These are phyloP conservation scores for Choreutis nemorana DNA, from an alignment of 2,888 invertebrate species.

Conservation along the genomic window DNA sequence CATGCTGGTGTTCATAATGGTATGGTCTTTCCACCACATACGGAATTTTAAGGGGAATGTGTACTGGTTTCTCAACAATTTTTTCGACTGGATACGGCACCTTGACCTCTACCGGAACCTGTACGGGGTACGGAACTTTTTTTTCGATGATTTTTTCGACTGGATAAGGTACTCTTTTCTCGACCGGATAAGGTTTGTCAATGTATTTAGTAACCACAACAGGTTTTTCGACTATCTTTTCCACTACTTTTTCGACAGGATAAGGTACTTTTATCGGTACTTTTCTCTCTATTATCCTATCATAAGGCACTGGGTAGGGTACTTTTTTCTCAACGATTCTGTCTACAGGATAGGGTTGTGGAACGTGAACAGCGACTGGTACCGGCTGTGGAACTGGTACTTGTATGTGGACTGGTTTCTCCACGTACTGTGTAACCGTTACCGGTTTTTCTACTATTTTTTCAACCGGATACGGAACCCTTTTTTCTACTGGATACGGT, in stretches of 20 bases:
- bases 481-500: slow-evolving; percentile 52
- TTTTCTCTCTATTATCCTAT: slow-evolving; percentile 57
- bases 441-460: slow-evolving; percentile 66
- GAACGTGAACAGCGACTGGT: slow-evolving; percentile 37
- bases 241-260: slow-evolving; percentile 53
- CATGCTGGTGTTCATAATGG: slow-evolving; percentile 11
- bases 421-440: slow-evolving; percentile 49
- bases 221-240: slow-evolving; percentile 67
- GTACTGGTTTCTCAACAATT: slow-evolving; percentile 48
- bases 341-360: slow-evolving; percentile 57
- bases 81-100: slow-evolving; percentile 51
- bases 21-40: slow-evolving; percentile 16
- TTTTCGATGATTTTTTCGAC: slow-evolving; percentile 61
- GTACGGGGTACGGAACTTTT: slow-evolving; percentile 61
- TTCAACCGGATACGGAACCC: slow-evolving; percentile 45
- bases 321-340: slow-evolving; percentile 58
- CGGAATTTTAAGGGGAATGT: slow-evolving; percentile 17
- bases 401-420: slow-evolving; percentile 46
- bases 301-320: slow-evolving; percentile 46
- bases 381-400: slow-evolving; percentile 47
- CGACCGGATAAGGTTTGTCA: slow-evolving; percentile 55
- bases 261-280: slow-evolving; percentile 47
- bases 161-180: slow-evolving; percentile 47
- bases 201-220: slow-evolving; percentile 52
- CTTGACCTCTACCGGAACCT: slow-evolving; percentile 60